A percentile compares a stretch with the other conserved stretches of the same genome.
Evolutionary conservation across 1,140 invertebrate species (phyloP).

Genomic region (Trissolcus basalis): DNA sequence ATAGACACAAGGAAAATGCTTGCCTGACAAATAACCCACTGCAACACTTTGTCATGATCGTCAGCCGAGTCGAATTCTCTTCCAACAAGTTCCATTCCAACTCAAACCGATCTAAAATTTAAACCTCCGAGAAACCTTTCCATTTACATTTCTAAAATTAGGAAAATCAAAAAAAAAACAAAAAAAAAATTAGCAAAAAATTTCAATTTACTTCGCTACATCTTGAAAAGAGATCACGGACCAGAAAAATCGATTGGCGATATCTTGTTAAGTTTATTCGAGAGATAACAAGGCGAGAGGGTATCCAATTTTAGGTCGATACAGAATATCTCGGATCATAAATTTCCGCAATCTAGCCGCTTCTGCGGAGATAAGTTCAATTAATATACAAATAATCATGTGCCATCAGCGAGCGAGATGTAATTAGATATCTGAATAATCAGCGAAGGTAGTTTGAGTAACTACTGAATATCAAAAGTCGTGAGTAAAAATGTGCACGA

Average conservation of each 20-base stretch:
- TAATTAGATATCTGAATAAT: conserved; percentile 51
- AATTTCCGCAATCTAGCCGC: conserved; percentile 28
- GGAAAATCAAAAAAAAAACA: too few species aligned
- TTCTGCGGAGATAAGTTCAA: conserved; percentile 23
- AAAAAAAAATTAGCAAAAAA: too few species aligned
- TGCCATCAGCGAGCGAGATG: conserved; percentile 29
- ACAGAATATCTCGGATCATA: background rate
- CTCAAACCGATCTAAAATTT: background rate
- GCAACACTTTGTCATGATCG: conserved; percentile 43
- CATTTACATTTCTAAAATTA: too few species aligned
- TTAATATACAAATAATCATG: conserved; percentile 47
- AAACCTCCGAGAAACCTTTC: too few species aligned
- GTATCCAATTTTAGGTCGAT: background rate
- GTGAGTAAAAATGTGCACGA: conserved; percentile 55
- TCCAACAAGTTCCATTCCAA: conserved; percentile 9
- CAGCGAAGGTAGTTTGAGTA: conserved; percentile 33
- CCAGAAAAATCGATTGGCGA: too few species aligned
- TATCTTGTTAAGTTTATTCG: background rate
- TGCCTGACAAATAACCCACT: conserved; percentile 49
- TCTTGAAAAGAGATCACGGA: too few species aligned
- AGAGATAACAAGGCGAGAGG: background rate
- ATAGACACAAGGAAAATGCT: conserved; percentile 32
- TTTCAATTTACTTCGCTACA: too few species aligned
- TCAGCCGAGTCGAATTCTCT: conserved; percentile 30
- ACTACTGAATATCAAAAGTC: conserved; percentile 41